Evolutionary conservation across 2,113 vertebrate genomes (phyloP), one percentile per base, ranked within the genome.

Genomic region (Chionodraco myersi): DNA sequence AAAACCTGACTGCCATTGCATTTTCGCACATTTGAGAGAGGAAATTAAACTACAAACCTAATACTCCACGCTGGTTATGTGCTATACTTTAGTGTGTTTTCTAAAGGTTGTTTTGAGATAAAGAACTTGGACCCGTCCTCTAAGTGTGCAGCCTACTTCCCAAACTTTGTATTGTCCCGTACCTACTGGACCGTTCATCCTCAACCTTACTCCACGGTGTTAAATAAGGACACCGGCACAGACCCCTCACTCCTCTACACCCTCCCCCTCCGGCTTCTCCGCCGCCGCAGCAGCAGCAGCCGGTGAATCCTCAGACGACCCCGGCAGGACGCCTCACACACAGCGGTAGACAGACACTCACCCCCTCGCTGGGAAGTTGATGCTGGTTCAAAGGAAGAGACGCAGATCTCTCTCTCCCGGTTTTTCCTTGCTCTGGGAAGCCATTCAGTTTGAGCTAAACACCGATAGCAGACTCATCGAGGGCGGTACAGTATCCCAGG

Each of bases 371-470:
- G 89, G 86, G 89, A 88, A 89, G 87, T 85, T 74, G 91, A 82
- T 83, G 80, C 86, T 23, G 86, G 72, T 89, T 93, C 76, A 79
- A 79, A 83, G 83, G 78, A 86, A 85, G 84, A 88, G 88, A 87
- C 78, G 76, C 79, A 26, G 85, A 84, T 75, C 91, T 83, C 88
- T 88, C 83, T 84, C 87, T 84, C 89, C 82, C 86, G 63, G 82
- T 71, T 86, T 86, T 72, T 69, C 90, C 86, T 87, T 64, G 83
- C 94, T 94, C 93, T 93, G 52, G 93, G 94, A 94, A 91, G 95
- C 96, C 96, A 96, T 97, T 97, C 96, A 96, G 95, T 96, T 95
- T 91, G 91, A 92, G 93, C 88, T 89, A 75, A 84, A 75, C 88
- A 92, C 94, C 89, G 94, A 96, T 91, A 89, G 86, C 94, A 92